Evolutionary conservation across 1,140 invertebrate species (phyloP).

Genomic region (Euwallacea similis): DNA sequence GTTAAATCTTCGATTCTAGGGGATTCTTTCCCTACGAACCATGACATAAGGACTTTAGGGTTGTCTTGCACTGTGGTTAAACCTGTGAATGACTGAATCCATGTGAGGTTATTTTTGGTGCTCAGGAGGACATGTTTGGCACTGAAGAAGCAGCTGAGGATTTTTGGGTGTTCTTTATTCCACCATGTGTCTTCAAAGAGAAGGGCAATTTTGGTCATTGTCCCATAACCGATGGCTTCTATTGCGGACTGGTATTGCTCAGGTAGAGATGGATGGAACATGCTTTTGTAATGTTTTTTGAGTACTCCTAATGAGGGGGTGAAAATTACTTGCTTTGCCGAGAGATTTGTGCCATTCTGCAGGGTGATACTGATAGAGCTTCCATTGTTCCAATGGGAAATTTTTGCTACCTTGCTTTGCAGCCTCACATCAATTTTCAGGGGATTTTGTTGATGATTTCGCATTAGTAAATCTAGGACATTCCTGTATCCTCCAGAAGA

Average conservation of each 20-base stretch:
- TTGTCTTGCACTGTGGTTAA: slow-evolving; percentile 37
- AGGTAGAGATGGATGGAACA: slow-evolving; percentile 67
- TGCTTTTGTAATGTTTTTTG: slow-evolving; percentile 60
- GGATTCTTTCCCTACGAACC: slow-evolving; percentile 59
- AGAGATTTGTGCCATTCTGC: slow-evolving; percentile 51
- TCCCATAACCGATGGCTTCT: slow-evolving; percentile 67
- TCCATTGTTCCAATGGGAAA: slow-evolving; percentile 35
- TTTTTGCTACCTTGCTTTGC: slow-evolving; percentile 42
- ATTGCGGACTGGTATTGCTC: slow-evolving; percentile 63
- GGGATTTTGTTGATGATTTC: slow-evolving; percentile 35
- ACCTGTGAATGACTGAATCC: slow-evolving; percentile 8
- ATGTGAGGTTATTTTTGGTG: neutral
- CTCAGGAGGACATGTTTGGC: slow-evolving; percentile 37
- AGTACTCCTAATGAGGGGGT: slow-evolving; percentile 70
- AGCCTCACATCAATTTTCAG: slow-evolving; percentile 41
- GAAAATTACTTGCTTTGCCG: slow-evolving; percentile 68
- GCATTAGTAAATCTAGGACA: slow-evolving; percentile 43
- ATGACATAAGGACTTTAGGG: slow-evolving; percentile 59
- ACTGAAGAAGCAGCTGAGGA: slow-evolving; percentile 56
- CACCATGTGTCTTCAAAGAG: slow-evolving; percentile 60
- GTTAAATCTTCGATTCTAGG: slow-evolving; percentile 57
- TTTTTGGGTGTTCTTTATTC: slow-evolving; percentile 51
- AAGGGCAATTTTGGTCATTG: slow-evolving; percentile 76
- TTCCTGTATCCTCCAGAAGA: slow-evolving; percentile 44
- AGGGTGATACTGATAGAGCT: slow-evolving; percentile 41